phyloP scores from a whole-genome alignment of 1,140 invertebrate species.

The Ericerus pela region DNA sequence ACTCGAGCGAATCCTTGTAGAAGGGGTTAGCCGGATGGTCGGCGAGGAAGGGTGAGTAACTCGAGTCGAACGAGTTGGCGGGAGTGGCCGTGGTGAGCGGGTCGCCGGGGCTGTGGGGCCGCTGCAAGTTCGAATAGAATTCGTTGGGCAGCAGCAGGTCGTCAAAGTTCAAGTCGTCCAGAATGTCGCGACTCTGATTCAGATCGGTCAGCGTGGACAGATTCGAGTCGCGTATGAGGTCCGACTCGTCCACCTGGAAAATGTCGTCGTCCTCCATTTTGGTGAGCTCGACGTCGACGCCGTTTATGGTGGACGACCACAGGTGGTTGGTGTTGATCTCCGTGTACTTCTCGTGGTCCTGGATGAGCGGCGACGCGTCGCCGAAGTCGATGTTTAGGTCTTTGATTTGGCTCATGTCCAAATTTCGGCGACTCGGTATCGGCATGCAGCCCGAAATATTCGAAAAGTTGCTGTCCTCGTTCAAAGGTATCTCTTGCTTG shows the following conservation, averaged over 20 bases:
- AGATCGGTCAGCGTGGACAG: slow-evolving; percentile 66
- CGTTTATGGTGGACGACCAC: slow-evolving; percentile 10
- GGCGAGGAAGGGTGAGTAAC: slow-evolving; percentile 28
- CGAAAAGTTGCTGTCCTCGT: slow-evolving; percentile 22
- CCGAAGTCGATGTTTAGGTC: slow-evolving; percentile 26
- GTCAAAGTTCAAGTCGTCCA: slow-evolving; percentile 72
- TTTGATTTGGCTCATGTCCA: slow-evolving; percentile 21
- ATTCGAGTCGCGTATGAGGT: slow-evolving; percentile 67
- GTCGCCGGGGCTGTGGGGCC: slow-evolving; percentile 21
- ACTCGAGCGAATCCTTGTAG: slow-evolving; percentile 15
- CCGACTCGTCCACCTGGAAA: slow-evolving; percentile 74
- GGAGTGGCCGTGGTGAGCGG: slow-evolving; percentile 14
- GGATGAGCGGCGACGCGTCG: neutral
- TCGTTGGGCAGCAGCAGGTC: slow-evolving; percentile 52
- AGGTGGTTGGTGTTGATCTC: slow-evolving; percentile 7
- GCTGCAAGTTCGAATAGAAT: slow-evolving; percentile 15
- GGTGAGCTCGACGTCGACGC: slow-evolving; percentile 31
- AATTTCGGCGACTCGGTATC: slow-evolving; percentile 19
- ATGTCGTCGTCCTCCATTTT: slow-evolving; percentile 77
- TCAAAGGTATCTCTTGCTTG: slow-evolving; percentile 36
- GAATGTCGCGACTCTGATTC: slow-evolving; percentile 55
- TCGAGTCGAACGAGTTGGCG: slow-evolving; percentile 17
- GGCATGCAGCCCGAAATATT: slow-evolving; percentile 17
- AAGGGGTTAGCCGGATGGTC: slow-evolving; percentile 12
- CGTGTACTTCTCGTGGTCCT: slow-evolving; percentile 4